Evolutionary conservation across 2,888 invertebrate species (phyloP).

Genomic region (Eupeodes luniger): DNA sequence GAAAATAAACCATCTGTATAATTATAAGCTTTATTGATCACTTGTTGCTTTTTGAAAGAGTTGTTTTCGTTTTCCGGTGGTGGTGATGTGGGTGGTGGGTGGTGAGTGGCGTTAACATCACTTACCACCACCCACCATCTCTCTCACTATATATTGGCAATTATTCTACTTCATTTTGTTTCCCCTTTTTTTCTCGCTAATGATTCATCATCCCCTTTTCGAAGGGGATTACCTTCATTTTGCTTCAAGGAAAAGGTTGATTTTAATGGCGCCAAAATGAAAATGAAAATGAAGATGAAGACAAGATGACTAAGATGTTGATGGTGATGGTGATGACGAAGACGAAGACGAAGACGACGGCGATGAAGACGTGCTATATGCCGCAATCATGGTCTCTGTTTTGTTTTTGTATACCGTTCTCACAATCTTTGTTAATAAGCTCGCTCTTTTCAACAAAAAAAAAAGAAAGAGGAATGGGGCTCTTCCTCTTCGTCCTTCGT

Average conservation of each 20-base stretch:
- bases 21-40: conserved; percentile 50
- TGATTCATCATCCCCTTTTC: conserved; percentile 59
- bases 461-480: conserved; percentile 10
- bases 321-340: no score
- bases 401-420: conserved; percentile 61
- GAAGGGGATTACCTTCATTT: conserved; percentile 31
- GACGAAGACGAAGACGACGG: conserved; percentile 3
- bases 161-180: conserved; percentile 65
- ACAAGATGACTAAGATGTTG: not conserved
- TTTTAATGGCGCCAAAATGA: conserved; percentile 69
- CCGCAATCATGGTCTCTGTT: conserved; percentile 67
- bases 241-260: conserved; percentile 26
- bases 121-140: no score
- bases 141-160: conserved; percentile 41
- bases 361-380: conserved; percentile 6
- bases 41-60: conserved; percentile 53
- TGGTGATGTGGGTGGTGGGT: no score
- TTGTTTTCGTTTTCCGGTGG: no score
- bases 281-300: conserved; percentile 19
- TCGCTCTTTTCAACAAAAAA: conserved; percentile 21
- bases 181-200: conserved; percentile 66
- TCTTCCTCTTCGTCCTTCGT: not conserved
- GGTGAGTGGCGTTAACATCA: not conserved
- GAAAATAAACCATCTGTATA: not conserved
- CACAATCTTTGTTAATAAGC: conserved; percentile 69